Conservation (phyloP, 2,888 invertebrate species). For the Mythimna loreyi region DNA sequence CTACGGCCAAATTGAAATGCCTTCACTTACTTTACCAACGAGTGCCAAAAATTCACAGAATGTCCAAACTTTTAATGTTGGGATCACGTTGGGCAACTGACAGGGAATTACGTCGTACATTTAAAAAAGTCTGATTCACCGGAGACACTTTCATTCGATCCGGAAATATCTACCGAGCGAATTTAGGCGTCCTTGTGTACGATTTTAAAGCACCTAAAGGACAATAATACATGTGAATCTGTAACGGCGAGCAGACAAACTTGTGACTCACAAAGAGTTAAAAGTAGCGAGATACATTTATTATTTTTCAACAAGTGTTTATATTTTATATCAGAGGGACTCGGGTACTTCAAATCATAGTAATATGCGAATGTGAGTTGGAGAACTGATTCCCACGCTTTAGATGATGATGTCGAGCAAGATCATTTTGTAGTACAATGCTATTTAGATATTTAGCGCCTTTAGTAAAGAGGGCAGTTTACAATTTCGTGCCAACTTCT, state of each 20-base stretch:
- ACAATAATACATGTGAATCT: conserved; percentile 80
- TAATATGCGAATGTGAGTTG: conserved; percentile 29
- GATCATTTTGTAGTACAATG: conserved; percentile 67
- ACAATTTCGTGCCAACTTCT: conserved; percentile 89
- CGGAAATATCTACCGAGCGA: conserved; percentile 86
- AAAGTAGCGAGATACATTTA: conserved; percentile 53
- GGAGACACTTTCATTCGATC: conserved; percentile 85
- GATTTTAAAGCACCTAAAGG: conserved; percentile 83
- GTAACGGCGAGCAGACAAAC: conserved; percentile 73
- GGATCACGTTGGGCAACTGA: conserved; percentile 79
- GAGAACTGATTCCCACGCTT: conserved; percentile 64
- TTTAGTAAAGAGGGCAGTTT: conserved; percentile 90
- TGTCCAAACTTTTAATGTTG: conserved; percentile 81
- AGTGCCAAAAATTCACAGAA: conserved; percentile 81
- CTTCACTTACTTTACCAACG: conserved; percentile 67
- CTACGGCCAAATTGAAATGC: conserved; percentile 68
- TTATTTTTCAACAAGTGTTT: conserved; percentile 65
- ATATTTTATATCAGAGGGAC: conserved; percentile 57
- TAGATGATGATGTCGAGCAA: conserved; percentile 57
- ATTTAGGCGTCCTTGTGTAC: conserved; percentile 89
- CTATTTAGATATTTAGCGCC: conserved; percentile 80
- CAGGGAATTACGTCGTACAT: conserved; percentile 83
- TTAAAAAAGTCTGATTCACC: conserved; percentile 86
- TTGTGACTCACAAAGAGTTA: conserved; percentile 70
- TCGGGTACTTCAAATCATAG: conserved; percentile 21